phyloP scores from a whole-genome alignment of 2,113 vertebrate species.

The Marcusenius ussheri region DNA sequence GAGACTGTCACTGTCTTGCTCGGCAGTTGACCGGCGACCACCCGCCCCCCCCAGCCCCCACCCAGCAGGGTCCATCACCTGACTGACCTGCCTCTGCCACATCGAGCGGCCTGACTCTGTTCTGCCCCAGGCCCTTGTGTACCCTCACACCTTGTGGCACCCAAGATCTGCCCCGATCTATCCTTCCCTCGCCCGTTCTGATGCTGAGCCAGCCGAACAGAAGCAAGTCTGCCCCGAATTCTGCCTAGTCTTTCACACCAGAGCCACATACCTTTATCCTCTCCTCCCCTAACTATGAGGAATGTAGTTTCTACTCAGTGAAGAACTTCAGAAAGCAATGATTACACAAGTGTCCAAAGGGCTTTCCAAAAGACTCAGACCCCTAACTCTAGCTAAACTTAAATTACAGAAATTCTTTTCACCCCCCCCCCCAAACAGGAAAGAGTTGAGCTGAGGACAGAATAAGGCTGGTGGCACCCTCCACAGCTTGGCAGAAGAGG shows the following conservation, averaged over 20 bases:
- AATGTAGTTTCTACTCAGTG: background rate
- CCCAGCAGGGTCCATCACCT: background rate
- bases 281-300: background rate
- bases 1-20: slow-evolving; percentile 66
- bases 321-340: background rate
- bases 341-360: background rate
- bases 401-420: background rate
- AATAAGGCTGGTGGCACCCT: background rate
- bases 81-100: slow-evolving; percentile 33
- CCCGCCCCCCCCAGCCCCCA: background rate
- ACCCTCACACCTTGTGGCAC: slow-evolving; percentile 9
- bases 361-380: background rate
- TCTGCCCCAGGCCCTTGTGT: background rate
- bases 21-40: background rate
- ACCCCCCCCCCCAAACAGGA: background rate
- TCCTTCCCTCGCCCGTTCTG: slow-evolving; percentile 35
- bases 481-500: background rate
- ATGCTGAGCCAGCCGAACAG: slow-evolving; percentile 37
- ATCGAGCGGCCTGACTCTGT: slow-evolving; percentile 21
- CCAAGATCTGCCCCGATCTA: slow-evolving; percentile 27
- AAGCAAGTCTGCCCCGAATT: slow-evolving; percentile 24
- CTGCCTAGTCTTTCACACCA: slow-evolving; percentile 13
- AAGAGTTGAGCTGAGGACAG: background rate
- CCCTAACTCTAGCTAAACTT: background rate
- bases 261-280: background rate